Evolutionary conservation across 2,797 vertebrate genomes (phyloP).

Genomic region (Ispidina lecontei): DNA sequence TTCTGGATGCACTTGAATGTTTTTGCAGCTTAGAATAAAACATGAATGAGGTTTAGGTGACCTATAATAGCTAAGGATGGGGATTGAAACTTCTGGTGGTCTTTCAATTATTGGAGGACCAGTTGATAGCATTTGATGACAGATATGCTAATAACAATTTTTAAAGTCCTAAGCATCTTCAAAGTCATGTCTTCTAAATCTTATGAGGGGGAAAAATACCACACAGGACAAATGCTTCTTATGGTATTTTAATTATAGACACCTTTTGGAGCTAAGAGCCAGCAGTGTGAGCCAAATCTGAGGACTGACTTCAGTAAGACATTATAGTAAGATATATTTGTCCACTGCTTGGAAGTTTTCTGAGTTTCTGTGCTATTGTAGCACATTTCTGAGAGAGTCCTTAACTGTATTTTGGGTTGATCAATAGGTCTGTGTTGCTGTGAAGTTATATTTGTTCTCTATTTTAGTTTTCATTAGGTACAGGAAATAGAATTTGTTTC

Average conservation of each 20-base stretch:
- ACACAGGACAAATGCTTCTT: neutral
- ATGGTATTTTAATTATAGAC: neutral
- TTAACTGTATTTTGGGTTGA: neutral
- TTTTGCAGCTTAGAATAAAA: neutral
- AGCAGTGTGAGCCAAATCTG: neutral
- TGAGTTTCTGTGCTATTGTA: neutral
- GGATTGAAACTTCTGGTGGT: neutral
- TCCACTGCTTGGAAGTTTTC: neutral
- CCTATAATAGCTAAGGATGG: neutral
- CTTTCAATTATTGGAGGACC: neutral
- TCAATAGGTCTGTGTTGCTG: neutral
- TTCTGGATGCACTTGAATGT: neutral
- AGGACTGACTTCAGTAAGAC: neutral
- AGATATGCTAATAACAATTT: neutral
- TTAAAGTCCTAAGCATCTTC: neutral
- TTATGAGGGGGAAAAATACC: neutral
- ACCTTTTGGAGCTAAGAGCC: neutral
- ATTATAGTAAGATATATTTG: neutral
- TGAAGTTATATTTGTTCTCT: neutral
- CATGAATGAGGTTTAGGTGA: neutral
- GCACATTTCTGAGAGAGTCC: neutral
- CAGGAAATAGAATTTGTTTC: neutral
- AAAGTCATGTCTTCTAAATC: neutral
- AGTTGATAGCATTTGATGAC: neutral
- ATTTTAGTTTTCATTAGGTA: neutral